Evolutionary conservation across 2,888 invertebrate genomes (phyloP), one percentile per base, ranked within the genome.

Genomic region (Chalcis sispes): DNA sequence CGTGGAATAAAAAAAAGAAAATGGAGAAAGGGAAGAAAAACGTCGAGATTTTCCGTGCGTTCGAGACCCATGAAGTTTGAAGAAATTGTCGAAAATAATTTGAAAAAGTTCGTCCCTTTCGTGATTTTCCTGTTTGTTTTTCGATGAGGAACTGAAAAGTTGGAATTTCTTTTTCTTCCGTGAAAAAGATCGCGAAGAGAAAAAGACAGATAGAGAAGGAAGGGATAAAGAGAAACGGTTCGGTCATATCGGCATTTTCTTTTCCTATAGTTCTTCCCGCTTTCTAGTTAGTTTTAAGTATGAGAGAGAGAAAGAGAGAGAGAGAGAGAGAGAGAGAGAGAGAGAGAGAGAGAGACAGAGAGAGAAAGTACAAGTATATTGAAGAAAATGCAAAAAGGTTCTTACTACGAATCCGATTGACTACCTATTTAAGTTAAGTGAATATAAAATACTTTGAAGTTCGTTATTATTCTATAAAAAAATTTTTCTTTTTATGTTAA

Each of bases 61-160:
- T 27, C 29, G 23, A 20, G 23, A 3, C 18, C 2, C 32, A 25
- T 23, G 27, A 52, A 52, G 27, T 48, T 62, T 27, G 36, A n/a
- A 20, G 36, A 54, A 74, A 74, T 69, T 54, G 67, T 8, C 56
- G 62, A 46, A 67, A 69, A 74, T 74, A 74, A 74, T 74, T 74
- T 69, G 54, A 54, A 54, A 74, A 74, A 74, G 59, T 74, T 74
- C 59, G 40, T 32, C 29, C 70, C 58, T 32, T 2, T 20, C 42
- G 72, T 15, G 46, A 50, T 74, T 74, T 62, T 74, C 56, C 13
- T 62, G 69, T 69, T 74, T 69, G 69, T 48, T 74, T 25, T 66
- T 65, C 67, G 61, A 29, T 27, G 29, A 46, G n/a, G n/a, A 46
- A 50, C 58, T 50, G 13, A 13, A 7, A 72, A 72, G 56, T 50